Base-by-base conservation (phyloP, 2,113 vertebrate species). In the Chlamydotis undulata region DNA sequence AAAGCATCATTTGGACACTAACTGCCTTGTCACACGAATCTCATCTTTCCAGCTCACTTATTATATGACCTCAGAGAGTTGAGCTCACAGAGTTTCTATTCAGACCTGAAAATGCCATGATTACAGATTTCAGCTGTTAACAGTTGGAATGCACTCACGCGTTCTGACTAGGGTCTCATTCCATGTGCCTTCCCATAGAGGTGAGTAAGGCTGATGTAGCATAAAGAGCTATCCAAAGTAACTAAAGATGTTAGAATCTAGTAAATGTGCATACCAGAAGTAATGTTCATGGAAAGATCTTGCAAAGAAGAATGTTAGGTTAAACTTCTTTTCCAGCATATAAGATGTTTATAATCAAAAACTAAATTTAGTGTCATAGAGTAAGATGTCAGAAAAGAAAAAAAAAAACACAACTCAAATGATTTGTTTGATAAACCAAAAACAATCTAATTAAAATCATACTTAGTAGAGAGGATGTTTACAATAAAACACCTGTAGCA, bases 111-210 rank as follows among this genome's bases (percentile, higher is more conserved):
- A 86, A 74, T 45, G 7, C 7, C 50, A 45, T 43, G 61, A 68
- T 80, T 83, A 47, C 10, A 41, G 3, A 8, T 78, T 82, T 87
- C 68, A 71, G 3, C 39, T 83, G 10, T 41, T 85, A 50, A 37
- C 19, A 73, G 29, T 41, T 81, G 41, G 31, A 89, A 88, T 43
- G 10, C 14, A 55, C 11, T 83, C 18, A 3, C 4, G 73, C 10
- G 0, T 75, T 79, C 56, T 83, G 50, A 13, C 26, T 49, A 70
- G 16, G 2, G 4, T 73, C 37, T 50, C 15, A n/a, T 80, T 92
- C 37, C 15, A 9, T 0, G 0, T 37, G 9, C 1, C 2, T 69
- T 83, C n/a, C 63, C n/a, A 41, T 14, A 22, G 12, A 4, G 3
- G 8, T 0, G 2, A 55, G 35, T 23, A 81, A 87, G 39, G 33